Evolutionary conservation across 2,888 invertebrate genomes (phyloP), one percentile per base, ranked within the genome.

Genomic region (Operophtera brumata): DNA sequence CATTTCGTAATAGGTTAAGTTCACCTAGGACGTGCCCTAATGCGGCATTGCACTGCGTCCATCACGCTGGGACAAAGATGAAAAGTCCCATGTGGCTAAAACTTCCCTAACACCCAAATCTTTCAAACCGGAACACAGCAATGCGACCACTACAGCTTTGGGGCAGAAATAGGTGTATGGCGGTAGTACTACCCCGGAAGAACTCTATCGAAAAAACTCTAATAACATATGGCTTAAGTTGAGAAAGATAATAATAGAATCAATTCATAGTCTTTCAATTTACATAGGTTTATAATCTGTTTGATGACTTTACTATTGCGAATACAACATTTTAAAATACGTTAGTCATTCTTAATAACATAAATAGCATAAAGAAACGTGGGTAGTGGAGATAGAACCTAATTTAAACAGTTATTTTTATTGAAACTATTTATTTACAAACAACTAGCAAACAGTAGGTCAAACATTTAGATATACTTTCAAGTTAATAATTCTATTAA

Each of bases 401-500:
- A 30, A 7, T 30, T 30, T 30, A 20, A 3, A 30, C 34, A n/a
- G n/a, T 8, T 11, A 34, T 34, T 34, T 11, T 34, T n/a, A 34
- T 11, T 34, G 34, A 34, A 30, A 30, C 10, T 6, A 32, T 41
- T 32, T 35, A 34, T 28, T 42, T 26, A 48, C 36, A 43, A 43
- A 42, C 20, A 20, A 20, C 20, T 20, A 20, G 42, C 41, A 37
- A 37, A 11, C 13, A n/a, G 6, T 6, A 11, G 34, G 11, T n/a
- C 0, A n/a, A 11, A n/a, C n/a, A 11, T n/a, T n/a, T n/a, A 34
- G 1, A 34, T 36, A 36, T 8, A 36, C 1, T 12, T 36, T 36
- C 7, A 36, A n/a, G 32, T 51, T 26, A 44, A 14, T 26, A 34
- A 47, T 26, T 47, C 47, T 47, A 54, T 47, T 39, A 44, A 25